A percentile compares a stretch with the other conserved stretches of the same genome.
Evolutionary conservation across 2,797 vertebrate genomes (phyloP).

Genomic region (Rhodeus uyekii): DNA sequence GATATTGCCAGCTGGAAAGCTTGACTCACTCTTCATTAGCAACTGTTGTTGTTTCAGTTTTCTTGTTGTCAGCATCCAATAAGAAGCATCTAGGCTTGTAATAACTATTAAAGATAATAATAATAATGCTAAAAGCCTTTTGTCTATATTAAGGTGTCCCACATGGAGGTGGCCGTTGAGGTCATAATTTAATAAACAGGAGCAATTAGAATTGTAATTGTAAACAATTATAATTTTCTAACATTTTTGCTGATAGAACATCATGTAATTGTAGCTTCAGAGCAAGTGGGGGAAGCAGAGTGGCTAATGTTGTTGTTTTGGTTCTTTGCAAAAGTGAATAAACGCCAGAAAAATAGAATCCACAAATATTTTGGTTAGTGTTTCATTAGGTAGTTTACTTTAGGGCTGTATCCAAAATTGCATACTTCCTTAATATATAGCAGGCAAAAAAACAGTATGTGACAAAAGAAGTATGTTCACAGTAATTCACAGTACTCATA

Average conservation of each 20-base stretch:
- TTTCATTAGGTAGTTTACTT: background rate
- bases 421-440: too few species aligned
- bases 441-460: too few species aligned
- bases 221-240: too few species aligned
- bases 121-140: background rate
- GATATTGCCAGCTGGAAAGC: conserved; percentile 41
- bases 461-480: too few species aligned
- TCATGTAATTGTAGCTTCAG: background rate
- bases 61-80: background rate
- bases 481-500: too few species aligned
- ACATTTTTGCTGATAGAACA: background rate
- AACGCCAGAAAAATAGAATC: background rate
- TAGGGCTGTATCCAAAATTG: too few species aligned
- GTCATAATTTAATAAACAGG: background rate
- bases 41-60: background rate
- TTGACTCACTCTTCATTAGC: conserved; percentile 43
- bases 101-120: background rate
- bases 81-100: background rate
- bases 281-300: background rate
- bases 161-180: background rate
- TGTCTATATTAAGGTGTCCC: background rate
- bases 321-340: background rate
- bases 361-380: too few species aligned
- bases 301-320: background rate
- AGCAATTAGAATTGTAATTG: rapidly evolving